These are phyloP conservation scores for Drosophila sulfurigaster DNA, from an alignment of 1,140 invertebrate genomes.

Conservation along the genomic window DNA sequence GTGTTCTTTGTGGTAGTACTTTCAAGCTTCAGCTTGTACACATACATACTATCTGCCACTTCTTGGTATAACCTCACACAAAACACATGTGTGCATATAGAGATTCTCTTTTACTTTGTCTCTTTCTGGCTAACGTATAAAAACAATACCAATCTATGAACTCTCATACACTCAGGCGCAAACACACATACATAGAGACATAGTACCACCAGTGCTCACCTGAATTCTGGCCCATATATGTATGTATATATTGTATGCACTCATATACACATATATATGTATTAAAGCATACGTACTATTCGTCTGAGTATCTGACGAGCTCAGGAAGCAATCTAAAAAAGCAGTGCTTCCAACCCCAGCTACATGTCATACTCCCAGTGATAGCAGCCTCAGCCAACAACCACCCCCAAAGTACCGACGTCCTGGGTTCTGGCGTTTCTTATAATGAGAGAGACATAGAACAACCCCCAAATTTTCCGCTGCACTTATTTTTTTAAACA, in stretches of 20 bases:
- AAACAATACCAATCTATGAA: constrained; percentile 38
- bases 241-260: neutral
- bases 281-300: constrained; percentile 9
- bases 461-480: constrained; percentile 53
- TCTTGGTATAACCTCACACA: neutral
- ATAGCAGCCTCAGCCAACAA: constrained; percentile 28
- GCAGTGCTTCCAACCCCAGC: constrained; percentile 37
- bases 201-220: neutral
- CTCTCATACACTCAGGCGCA: constrained; percentile 17
- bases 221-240: neutral
- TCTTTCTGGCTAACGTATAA: constrained; percentile 32
- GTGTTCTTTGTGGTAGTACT: constrained; percentile 45
- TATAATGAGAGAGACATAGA: constrained; percentile 47
- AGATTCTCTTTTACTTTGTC: constrained; percentile 6
- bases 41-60: constrained; percentile 22
- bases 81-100: constrained; percentile 2
- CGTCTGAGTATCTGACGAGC: constrained; percentile 27
- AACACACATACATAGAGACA: neutral
- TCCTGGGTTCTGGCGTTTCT: constrained; percentile 36
- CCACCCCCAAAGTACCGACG: constrained; percentile 44
- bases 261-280: constrained; percentile 3
- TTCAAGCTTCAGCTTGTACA: constrained; percentile 20
- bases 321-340: constrained; percentile 53
- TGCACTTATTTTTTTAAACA: constrained; percentile 53
- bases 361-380: constrained; percentile 39